Base-by-base conservation (phyloP, 2,888 invertebrate genomes). In the Marronus borbonicus region DNA sequence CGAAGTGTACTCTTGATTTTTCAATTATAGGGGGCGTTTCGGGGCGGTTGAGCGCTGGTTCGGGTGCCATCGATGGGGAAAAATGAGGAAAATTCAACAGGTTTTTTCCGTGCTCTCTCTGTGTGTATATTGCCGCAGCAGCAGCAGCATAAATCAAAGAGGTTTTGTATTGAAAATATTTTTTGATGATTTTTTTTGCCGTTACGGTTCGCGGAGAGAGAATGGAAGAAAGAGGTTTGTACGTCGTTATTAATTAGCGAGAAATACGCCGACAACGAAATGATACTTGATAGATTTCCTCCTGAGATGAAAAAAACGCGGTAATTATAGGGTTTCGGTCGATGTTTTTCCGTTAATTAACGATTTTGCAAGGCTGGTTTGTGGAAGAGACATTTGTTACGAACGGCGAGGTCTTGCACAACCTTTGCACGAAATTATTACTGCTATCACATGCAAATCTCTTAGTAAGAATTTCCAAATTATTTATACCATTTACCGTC, bases 1-100 rank as follows among this genome's bases (percentile, higher is more conserved):
- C 72, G 72, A 58, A 72, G 58, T 72, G 39, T 72, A 72, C 72
- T 72, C 72, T 72, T 72, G 72, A 72, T 72, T 72, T 72, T 72
- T 72, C 72, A 72, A 72, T 72, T 72, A 72, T 52, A 17, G 50
- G 24, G 68, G 68, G 10, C 49, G 68, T 20, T 28, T 17, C 12
- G 65, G 44, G 52, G 10, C 31, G 52, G 28, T 5, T 12, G 50
- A 69, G 4, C n/a, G 69, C 10, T 4, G 31, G 70, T 7, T 17
- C 3, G n/a, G 70, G 55, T 17, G 12, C n/a, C 36, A 31, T 66
- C 52, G 70, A 58, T 17, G 39, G 12, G 72, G 72, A 55, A 31
- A 31, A 52, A n/a, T n/a, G 52, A 36, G 70, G 70, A 58, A 72
- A 72, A 72, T 72, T 72, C 72, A 72, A 72, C 72, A 72, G 72